Percentiles rank a stretch among this genome's conserved stretches.
Evolutionary conservation across 1,140 invertebrate species (phyloP).

Genomic region (Dysdera silvatica): DNA sequence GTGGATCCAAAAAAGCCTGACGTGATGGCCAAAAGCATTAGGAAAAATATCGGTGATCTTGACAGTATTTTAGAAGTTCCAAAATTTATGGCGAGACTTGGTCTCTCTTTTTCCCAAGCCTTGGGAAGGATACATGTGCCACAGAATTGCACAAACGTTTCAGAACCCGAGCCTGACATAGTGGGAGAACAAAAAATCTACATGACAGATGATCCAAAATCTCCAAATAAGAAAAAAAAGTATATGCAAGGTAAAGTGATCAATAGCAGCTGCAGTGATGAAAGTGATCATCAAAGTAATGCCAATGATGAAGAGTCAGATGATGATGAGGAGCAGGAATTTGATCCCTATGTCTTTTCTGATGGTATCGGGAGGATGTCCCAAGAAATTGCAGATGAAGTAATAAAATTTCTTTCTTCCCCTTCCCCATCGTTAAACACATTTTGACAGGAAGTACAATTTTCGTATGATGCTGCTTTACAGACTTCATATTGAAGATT

Average conservation of each 20-base stretch:
- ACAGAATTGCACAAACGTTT: conserved; percentile 52
- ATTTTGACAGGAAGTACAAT: too few species aligned
- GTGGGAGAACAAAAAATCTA: background rate
- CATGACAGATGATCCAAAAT: background rate
- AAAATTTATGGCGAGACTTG: conserved; percentile 40
- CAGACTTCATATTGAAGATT: too few species aligned
- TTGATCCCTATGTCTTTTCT: conserved; percentile 32
- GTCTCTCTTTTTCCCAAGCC: conserved; percentile 53
- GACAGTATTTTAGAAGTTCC: conserved; percentile 33
- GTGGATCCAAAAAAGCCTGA: conserved; percentile 14
- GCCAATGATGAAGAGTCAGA: conserved; percentile 7
- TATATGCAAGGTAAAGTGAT: background rate
- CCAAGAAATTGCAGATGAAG: conserved; percentile 26
- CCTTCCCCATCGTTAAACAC: background rate
- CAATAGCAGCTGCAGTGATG: background rate
- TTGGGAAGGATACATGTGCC: conserved; percentile 59
- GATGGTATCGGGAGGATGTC: conserved; percentile 38
- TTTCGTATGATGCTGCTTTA: too few species aligned
- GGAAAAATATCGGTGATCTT: conserved; percentile 36
- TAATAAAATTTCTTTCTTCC: conserved; percentile 1
- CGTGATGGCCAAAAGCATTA: conserved; percentile 18
- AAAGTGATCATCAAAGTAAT: too few species aligned
- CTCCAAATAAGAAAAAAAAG: background rate
- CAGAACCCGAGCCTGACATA: conserved; percentile 12
- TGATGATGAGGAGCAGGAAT: conserved; percentile 17